Evolutionary conservation across 37 sponge, comb jelly and placozoan species (phyloP), one percentile per base, ranked within the genome.

Genomic region (Ianthella basta): DNA sequence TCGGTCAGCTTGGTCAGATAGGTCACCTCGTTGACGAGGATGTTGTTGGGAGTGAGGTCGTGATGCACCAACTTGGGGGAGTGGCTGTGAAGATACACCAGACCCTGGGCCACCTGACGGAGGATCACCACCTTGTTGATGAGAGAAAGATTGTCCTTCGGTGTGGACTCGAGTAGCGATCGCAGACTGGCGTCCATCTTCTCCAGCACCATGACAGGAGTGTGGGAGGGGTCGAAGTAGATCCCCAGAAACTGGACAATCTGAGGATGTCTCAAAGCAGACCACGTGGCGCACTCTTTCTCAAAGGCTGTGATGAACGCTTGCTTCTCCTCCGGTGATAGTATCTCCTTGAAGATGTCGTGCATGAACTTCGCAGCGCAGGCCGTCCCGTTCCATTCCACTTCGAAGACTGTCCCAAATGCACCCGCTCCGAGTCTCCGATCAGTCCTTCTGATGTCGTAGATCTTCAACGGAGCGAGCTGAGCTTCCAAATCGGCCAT

Each of bases 301-400:
- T 61, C 14, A 10, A 61, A 61, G 4, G 24, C 64, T 27, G 27
- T n/a, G 64, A 61, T 27, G 27, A 61, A 29, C 12, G 24, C 10
- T 29, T 61, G 27, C 4, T 29, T n/a, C 64, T 29, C 64, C 10
- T 61, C 25, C 24, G 4, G 12, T n/a, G 64, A 29, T 2, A 27
- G 29, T n/a, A 29, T 61, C 29, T 61, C 64, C 25, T 29, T 61
- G 29, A 61, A 27, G 29, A 61, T n/a, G 29, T 61, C 64, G 64
- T 61, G 64, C 25, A 61, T 61, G 27, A 29, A 27, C 64, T 61
- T 61, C 4, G 64, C 64, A 27, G 64, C 64, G 64, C 64, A 61
- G 64, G 64, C 25, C 4, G 64, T 61, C 10, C 64, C 64, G 29
- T 27, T 29, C 24, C 29, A 61, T n/a, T 61, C 64, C 25, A 61